phyloP scores from a whole-genome alignment of 2,797 vertebrate species.

The Onychomys torridus region DNA sequence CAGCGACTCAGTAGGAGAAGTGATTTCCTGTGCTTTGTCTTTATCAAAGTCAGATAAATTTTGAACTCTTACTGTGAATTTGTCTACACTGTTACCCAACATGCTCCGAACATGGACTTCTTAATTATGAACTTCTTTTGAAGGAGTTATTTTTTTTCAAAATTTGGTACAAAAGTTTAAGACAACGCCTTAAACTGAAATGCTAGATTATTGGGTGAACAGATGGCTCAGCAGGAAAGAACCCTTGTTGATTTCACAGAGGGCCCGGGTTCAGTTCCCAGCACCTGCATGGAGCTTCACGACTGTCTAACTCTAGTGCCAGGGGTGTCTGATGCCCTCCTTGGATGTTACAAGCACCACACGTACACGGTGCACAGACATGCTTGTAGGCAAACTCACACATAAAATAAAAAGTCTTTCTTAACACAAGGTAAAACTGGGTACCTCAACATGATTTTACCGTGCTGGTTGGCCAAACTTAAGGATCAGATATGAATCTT shows the following conservation, averaged over 20 bases:
- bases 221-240: not conserved
- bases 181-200: slow-evolving; percentile 60
- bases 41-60: slow-evolving; percentile 89
- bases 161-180: slow-evolving; percentile 72
- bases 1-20: slow-evolving; percentile 89
- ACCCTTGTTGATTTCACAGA: not conserved
- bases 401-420: not conserved
- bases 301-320: not conserved
- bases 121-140: not conserved
- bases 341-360: not conserved
- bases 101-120: slow-evolving; percentile 76
- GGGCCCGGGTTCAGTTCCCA: not conserved
- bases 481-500: slow-evolving; percentile 26
- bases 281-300: not conserved
- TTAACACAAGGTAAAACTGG: slow-evolving; percentile 50
- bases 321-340: not conserved
- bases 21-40: slow-evolving; percentile 88
- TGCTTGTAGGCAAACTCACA: not conserved
- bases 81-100: slow-evolving; percentile 92
- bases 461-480: not conserved
- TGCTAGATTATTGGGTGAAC: not conserved
- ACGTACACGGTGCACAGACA: not conserved
- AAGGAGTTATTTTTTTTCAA: slow-evolving; percentile 68
- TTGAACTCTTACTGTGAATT: slow-evolving; percentile 90
- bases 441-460: slow-evolving; percentile 40